Conservation (phyloP, 2,113 vertebrate species). For the Mionectes macconnelli region DNA sequence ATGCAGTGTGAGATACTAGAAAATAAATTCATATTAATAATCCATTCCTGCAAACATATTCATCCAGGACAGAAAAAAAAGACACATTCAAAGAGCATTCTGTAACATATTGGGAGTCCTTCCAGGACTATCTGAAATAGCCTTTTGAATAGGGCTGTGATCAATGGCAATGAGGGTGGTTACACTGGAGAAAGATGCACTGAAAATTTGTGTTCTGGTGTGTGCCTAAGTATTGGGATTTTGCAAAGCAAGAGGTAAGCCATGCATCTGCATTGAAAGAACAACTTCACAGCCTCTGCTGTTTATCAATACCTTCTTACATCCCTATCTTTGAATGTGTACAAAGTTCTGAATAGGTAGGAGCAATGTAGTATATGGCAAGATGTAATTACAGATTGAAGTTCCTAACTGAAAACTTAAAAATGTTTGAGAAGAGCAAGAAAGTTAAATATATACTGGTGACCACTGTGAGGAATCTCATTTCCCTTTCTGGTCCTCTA, state of each 20-base stretch:
- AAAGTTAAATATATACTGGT: background rate
- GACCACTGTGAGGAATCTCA: background rate
- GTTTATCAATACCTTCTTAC: background rate
- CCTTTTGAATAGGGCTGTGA: background rate
- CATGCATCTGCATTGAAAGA: background rate
- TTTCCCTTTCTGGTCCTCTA: conserved; percentile 7
- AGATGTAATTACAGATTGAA: background rate
- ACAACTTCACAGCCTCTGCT: background rate
- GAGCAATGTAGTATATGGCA: background rate
- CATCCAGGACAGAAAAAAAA: background rate
- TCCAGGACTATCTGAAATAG: background rate
- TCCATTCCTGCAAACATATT: background rate
- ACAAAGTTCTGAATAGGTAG: background rate
- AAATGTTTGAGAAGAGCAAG: background rate
- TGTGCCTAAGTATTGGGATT: background rate
- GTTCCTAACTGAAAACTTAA: background rate
- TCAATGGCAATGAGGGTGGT: background rate
- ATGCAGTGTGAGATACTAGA: background rate
- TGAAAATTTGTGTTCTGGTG: background rate
- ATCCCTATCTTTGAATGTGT: background rate
- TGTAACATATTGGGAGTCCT: background rate
- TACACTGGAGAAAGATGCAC: background rate
- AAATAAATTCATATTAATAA: background rate
- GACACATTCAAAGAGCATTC: background rate
- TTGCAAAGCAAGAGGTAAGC: background rate